Base-by-base conservation (phyloP, 2,888 invertebrate genomes). In the Netelia virgata region DNA sequence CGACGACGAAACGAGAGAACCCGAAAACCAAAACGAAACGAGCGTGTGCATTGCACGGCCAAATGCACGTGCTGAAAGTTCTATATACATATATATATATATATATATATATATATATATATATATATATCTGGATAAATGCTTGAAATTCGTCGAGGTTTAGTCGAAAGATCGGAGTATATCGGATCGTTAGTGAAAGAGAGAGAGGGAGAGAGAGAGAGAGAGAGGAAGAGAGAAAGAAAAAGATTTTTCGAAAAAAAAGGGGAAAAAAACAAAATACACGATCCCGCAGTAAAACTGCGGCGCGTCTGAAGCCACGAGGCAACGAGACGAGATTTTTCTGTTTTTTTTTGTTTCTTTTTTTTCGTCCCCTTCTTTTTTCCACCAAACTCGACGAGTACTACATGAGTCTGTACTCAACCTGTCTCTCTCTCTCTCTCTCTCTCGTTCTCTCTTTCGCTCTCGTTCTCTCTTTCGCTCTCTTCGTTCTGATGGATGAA, bases 141-240 rank as follows among this genome's bases (percentile, higher is more conserved):
- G 28, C 10, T 64, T 59, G 63, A 66, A 59, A 77, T 84, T 80
- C 55, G 83, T 76, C 73, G 80, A 81, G 68, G 76, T 68, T 16
- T 50, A 64, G 68, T 63, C 68, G 69, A 41, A 78, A 82, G 77
- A 84, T 84, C 78, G 74, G 87, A 86, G 89, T 86, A 86, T 87
- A 88, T 88, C 85, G 84, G 87, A 83, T 88, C 86, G 87, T 88
- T 87, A 85, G 86, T 85, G 87, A 88, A 18, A 55, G 18, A 8
- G 68, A 68, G 36, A 59, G 50, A 5, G 11, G 9, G 18, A 55
- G 18, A 61, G 55, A 55, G 18, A 50, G 68, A 77, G 36, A 68
- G 50, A 50, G 11, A 50, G 18, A 18, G 50, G 11, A n/a, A n/a
- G 55, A 55, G 16, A 47, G 68, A 76, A 55, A 68, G 50, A 50